These are phyloP conservation scores for Corythoichthys intestinalis DNA, from an alignment of 2,113 vertebrate species.

Conservation along the genomic window DNA sequence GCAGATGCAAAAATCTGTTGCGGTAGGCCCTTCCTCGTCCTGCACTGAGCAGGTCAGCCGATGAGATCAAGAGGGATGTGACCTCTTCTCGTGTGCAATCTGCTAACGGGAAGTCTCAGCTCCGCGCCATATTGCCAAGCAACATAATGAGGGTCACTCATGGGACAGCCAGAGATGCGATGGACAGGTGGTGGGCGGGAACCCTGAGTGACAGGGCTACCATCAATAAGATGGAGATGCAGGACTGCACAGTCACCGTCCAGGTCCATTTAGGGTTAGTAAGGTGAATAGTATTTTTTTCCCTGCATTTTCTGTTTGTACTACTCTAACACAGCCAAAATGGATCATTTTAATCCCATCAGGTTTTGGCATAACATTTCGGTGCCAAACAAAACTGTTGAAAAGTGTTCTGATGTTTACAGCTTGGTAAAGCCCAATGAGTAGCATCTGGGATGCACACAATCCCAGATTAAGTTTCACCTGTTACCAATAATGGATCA, in stretches of 20 bases:
- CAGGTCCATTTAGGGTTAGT: too few relatives aligned
- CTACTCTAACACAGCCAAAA: too few relatives aligned
- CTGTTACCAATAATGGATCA: too few relatives aligned
- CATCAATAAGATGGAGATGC: constrained; percentile 23
- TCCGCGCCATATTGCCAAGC: constrained; percentile 41
- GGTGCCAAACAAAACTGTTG: too few relatives aligned
- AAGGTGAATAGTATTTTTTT: too few relatives aligned
- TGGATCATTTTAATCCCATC: too few relatives aligned
- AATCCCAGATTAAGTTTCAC: too few relatives aligned
- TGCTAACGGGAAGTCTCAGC: constrained; percentile 41
- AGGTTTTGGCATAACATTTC: too few relatives aligned
- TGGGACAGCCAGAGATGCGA: constrained; percentile 40
- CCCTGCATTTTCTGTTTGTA: too few relatives aligned
- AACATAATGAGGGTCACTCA: constrained; percentile 64
- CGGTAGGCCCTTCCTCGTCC: constrained; percentile 26
- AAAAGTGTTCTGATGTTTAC: too few relatives aligned
- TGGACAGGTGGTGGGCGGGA: constrained; percentile 51
- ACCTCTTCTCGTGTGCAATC: constrained; percentile 56
- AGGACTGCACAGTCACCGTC: constrained; percentile 8
- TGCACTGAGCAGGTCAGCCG: constrained; percentile 30
- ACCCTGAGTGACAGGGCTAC: constrained; percentile 49
- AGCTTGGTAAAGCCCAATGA: too few relatives aligned
- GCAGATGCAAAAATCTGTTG: constrained; percentile 65
- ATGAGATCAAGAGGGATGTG: constrained; percentile 44
- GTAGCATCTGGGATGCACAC: too few relatives aligned